A percentile compares a stretch with the other conserved stretches of the same genome.
Conservation (phyloP, 2,113 vertebrate genomes). For the Sinocyclocheilus grahami region DNA sequence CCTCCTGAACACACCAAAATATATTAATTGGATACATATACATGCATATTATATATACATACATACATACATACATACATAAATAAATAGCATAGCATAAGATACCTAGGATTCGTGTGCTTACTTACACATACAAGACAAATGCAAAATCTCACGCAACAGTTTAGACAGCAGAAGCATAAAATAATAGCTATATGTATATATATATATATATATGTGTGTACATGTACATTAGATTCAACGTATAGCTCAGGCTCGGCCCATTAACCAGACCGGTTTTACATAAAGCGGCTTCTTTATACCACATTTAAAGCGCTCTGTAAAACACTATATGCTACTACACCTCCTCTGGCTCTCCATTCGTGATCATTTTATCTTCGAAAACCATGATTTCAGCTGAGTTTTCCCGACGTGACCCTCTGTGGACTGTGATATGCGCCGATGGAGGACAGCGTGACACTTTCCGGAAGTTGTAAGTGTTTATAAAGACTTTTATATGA, state of each 20-base stretch:
- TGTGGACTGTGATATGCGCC: not conserved
- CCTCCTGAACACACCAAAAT: constrained; percentile 60
- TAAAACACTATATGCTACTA: not conserved
- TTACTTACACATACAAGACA: not conserved
- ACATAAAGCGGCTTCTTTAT: not conserved
- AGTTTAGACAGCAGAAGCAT: not conserved
- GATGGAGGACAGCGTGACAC: constrained; percentile 55
- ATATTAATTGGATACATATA: constrained; percentile 38
- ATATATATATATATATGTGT: no score
- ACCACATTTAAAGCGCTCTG: not conserved
- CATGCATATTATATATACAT: constrained; percentile 22
- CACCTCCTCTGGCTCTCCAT: constrained; percentile 75
- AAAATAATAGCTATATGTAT: not conserved
- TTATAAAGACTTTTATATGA: not conserved
- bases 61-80: constrained; percentile 24
- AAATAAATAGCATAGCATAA: not conserved
- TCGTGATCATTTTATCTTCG: constrained; percentile 73
- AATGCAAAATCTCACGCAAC: not conserved
- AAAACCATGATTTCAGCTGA: constrained; percentile 67
- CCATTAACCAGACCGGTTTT: not conserved
- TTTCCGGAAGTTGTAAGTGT: constrained; percentile 40
- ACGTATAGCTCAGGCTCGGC: not conserved
- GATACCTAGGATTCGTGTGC: not conserved
- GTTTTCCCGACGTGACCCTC: constrained; percentile 40
- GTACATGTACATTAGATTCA: not conserved